phyloP scores from a whole-genome alignment of 2,113 vertebrate genomes.

The Gymnorhina tibicen region DNA sequence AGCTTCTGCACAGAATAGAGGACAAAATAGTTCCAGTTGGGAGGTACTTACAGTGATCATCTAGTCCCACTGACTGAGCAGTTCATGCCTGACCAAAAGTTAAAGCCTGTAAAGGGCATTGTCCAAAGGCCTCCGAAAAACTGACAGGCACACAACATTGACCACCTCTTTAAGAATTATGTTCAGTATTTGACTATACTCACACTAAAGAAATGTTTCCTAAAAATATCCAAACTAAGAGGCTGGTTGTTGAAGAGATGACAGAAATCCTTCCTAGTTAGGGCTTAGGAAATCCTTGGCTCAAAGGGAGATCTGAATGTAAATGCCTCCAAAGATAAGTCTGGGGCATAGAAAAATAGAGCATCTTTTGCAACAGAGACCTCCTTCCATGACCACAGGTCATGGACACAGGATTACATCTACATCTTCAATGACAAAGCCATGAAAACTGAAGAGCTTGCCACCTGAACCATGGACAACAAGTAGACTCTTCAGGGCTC shows the following conservation, averaged over 20 bases:
- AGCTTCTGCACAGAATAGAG: neutral
- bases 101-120: neutral
- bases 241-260: neutral
- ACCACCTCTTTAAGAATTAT: neutral
- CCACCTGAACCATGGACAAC: neutral
- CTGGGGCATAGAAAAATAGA: neutral
- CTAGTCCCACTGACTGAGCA: neutral
- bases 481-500: neutral
- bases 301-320: neutral
- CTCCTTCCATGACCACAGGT: neutral
- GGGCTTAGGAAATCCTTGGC: neutral
- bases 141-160: accelerated
- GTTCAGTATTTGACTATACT: neutral
- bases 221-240: neutral
- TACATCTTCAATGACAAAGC: neutral
- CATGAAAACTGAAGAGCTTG: neutral
- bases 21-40: neutral
- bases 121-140: neutral
- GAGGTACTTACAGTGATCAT: neutral
- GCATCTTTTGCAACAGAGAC: neutral
- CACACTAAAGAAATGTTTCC: neutral
- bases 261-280: neutral
- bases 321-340: neutral
- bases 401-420: neutral
- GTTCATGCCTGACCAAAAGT: neutral